These are phyloP conservation scores for Anolis sagrei DNA, from an alignment of 2,113 vertebrate species.

Conservation along the genomic window DNA sequence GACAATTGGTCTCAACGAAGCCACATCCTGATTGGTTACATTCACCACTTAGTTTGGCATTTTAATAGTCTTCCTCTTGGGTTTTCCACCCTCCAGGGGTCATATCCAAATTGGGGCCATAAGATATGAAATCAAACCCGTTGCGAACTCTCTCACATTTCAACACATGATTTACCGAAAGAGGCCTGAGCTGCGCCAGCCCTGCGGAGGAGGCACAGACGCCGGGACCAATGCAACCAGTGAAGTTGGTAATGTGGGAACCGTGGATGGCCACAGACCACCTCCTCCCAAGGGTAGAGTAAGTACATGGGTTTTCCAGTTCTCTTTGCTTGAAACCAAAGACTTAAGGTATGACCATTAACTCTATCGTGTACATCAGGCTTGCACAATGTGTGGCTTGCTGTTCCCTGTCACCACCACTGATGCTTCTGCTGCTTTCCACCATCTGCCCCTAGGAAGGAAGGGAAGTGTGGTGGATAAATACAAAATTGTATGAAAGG, in stretches of 20 bases:
- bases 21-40: background rate
- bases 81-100: background rate
- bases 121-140: constrained; percentile 10
- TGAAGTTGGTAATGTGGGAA: background rate
- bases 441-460: too few relatives aligned
- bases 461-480: too few relatives aligned
- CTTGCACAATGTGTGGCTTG: too few relatives aligned
- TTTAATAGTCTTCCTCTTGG: background rate
- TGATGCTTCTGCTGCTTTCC: too few relatives aligned
- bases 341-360: too few relatives aligned
- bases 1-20: background rate
- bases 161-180: constrained; percentile 28
- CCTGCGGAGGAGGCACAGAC: background rate
- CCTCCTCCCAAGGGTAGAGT: background rate
- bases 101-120: constrained; percentile 5
- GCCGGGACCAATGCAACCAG: background rate
- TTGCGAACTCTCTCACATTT: constrained; percentile 14
- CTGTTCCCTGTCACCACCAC: too few relatives aligned
- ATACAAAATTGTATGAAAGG: too few relatives aligned
- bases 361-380: too few relatives aligned
- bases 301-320: background rate
- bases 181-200: background rate
- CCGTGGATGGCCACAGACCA: too few relatives aligned
- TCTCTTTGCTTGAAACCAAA: background rate
- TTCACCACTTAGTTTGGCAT: background rate